These are phyloP conservation scores for Bombus picipes DNA, from an alignment of 1,140 invertebrate genomes.

Conservation along the genomic window DNA sequence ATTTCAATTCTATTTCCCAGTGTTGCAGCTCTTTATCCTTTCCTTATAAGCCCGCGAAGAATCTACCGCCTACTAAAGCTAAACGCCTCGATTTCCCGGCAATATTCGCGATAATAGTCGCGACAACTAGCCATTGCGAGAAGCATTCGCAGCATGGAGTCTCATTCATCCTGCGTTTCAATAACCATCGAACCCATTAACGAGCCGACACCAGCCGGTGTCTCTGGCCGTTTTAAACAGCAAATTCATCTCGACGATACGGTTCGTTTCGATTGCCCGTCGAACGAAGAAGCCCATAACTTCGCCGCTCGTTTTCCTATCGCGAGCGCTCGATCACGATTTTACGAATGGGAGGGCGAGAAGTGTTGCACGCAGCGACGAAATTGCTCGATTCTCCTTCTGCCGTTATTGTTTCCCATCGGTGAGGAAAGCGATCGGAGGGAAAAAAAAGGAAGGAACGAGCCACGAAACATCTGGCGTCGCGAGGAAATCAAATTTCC, in stretches of 20 bases:
- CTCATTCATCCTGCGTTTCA: background rate
- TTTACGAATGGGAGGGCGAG: too few species aligned
- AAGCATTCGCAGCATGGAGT: background rate
- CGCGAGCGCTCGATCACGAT: too few species aligned
- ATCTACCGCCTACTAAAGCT: background rate
- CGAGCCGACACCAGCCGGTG: background rate
- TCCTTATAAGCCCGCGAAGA: background rate
- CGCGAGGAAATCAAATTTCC: conserved; percentile 76
- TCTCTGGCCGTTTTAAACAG: background rate
- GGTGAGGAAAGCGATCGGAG: conserved; percentile 46
- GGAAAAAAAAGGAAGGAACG: conserved; percentile 50
- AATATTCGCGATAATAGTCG: background rate
- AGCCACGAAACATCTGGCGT: conserved; percentile 70
- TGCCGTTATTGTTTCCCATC: conserved; percentile 50
- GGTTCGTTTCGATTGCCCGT: background rate
- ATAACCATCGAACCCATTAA: conserved; percentile 11
- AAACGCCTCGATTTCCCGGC: background rate
- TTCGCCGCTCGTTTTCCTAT: too few species aligned
- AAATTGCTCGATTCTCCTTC: background rate
- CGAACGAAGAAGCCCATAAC: background rate
- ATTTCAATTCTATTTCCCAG: background rate
- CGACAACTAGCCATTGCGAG: background rate
- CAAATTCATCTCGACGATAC: conserved; percentile 2
- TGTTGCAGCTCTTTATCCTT: background rate
- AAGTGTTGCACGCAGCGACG: too few species aligned